These are phyloP conservation scores for Eulemur macaco DNA, from an alignment of 2,113 vertebrate species.

Conservation along the genomic window DNA sequence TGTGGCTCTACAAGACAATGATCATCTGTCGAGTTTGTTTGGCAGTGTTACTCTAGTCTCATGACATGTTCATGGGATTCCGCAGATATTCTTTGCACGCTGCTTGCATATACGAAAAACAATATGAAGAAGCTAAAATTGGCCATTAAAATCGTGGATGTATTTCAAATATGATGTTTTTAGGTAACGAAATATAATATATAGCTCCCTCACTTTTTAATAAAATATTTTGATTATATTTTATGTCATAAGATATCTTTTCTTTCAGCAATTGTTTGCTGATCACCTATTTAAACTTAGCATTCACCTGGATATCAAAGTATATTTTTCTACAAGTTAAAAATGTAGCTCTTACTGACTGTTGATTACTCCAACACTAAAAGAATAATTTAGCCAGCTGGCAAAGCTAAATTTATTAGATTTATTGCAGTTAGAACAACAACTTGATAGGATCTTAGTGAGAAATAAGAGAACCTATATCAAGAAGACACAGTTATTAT, in stretches of 20 bases:
- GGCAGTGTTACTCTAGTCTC: not conserved
- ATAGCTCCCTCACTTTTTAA: not conserved
- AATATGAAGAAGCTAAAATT: not conserved
- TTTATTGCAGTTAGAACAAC: not conserved
- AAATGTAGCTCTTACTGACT: not conserved
- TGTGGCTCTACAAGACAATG: not conserved
- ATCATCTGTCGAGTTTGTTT: not conserved
- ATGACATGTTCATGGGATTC: not conserved
- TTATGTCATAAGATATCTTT: not conserved
- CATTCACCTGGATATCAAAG: not conserved
- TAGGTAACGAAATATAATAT: not conserved
- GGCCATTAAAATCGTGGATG: not conserved
- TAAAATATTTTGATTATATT: not conserved
- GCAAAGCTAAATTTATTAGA: not conserved
- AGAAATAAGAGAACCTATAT: not conserved
- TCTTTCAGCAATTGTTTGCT: not conserved
- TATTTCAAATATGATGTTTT: not conserved
- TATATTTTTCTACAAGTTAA: not conserved
- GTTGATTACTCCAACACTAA: not conserved
- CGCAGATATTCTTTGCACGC: not conserved
- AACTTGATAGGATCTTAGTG: not conserved
- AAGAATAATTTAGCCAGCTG: not conserved
- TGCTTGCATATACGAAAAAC: not conserved
- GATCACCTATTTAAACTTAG: not conserved
- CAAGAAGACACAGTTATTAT: not conserved